phyloP scores from a whole-genome alignment of 2,888 invertebrate genomes.

The Ophioninae sp. region DNA sequence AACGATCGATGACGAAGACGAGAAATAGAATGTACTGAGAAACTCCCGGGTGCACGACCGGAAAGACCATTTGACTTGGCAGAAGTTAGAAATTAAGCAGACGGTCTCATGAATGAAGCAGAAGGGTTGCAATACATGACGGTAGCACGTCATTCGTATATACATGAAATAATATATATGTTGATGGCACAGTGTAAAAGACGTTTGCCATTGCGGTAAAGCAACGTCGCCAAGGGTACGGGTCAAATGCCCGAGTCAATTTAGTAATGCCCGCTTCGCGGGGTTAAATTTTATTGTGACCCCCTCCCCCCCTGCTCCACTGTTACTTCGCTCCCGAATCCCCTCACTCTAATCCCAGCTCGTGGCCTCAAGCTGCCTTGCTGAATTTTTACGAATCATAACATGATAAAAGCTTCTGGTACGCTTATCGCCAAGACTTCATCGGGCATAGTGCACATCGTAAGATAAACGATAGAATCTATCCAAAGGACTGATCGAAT shows the following conservation, averaged over 20 bases:
- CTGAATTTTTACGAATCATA: slow-evolving; percentile 57
- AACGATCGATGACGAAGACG: slow-evolving; percentile 54
- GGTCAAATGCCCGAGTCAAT: slow-evolving; percentile 78
- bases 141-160: slow-evolving; percentile 16
- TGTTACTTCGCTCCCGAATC: slow-evolving; percentile 26
- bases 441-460: not conserved
- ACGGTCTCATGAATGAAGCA: slow-evolving; percentile 70
- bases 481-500: not conserved
- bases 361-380: slow-evolving; percentile 67
- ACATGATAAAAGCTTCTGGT: slow-evolving; percentile 3
- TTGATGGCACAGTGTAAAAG: slow-evolving; percentile 22
- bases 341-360: slow-evolving; percentile 64
- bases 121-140: slow-evolving; percentile 45
- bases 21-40: slow-evolving; percentile 26
- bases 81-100: slow-evolving; percentile 71
- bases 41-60: slow-evolving; percentile 63
- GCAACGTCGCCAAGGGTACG: slow-evolving; percentile 65
- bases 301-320: slow-evolving; percentile 61
- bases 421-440: slow-evolving; percentile 40
- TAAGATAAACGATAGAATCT: not conserved
- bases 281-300: slow-evolving; percentile 77
- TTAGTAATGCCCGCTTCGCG: slow-evolving; percentile 71
- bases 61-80: slow-evolving; percentile 74
- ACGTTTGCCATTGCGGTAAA: slow-evolving; percentile 45
- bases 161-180: slow-evolving; percentile 15